phyloP scores from a whole-genome alignment of 2,888 invertebrate genomes.

The Eristalis arbustorum region DNA sequence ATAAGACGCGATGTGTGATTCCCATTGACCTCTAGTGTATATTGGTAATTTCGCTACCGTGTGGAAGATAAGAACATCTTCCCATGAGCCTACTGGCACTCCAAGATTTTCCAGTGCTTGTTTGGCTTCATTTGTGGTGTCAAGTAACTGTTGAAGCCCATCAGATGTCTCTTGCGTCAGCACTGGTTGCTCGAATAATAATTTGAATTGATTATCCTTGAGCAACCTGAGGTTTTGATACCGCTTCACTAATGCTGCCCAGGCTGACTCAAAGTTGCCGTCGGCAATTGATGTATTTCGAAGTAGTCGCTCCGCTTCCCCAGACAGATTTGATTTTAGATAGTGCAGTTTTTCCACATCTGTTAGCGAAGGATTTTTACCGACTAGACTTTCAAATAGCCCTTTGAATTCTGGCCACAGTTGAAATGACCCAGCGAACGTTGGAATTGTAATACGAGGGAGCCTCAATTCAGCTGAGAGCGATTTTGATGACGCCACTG shows the following conservation, averaged over 20 bases:
- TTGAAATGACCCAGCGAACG: too few species aligned
- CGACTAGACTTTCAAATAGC: too few species aligned
- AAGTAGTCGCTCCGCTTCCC: too few species aligned
- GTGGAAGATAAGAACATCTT: constrained; percentile 22
- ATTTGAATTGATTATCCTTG: constrained; percentile 13
- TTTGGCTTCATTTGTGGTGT: constrained; percentile 29
- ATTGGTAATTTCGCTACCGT: constrained; percentile 1
- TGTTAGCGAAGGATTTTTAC: too few species aligned
- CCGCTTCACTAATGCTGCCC: neutral
- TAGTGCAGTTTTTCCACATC: too few species aligned
- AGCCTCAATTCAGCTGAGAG: too few species aligned
- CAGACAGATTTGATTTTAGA: too few species aligned
- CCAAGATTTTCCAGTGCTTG: constrained; percentile 10
- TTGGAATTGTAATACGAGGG: too few species aligned
- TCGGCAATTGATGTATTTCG: constrained; percentile 8
- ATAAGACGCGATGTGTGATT: constrained; percentile 3
- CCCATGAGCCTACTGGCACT: constrained; percentile 9
- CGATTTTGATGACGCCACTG: too few species aligned
- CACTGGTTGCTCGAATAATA: constrained; percentile 3
- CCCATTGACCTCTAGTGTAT: neutral
- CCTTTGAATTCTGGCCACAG: too few species aligned
- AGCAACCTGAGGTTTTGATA: constrained; percentile 9
- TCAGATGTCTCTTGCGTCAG: neutral
- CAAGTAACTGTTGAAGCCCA: neutral
- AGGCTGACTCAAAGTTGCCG: neutral